Conservation (phyloP, 1,140 invertebrate species). For the Ips typographus region DNA sequence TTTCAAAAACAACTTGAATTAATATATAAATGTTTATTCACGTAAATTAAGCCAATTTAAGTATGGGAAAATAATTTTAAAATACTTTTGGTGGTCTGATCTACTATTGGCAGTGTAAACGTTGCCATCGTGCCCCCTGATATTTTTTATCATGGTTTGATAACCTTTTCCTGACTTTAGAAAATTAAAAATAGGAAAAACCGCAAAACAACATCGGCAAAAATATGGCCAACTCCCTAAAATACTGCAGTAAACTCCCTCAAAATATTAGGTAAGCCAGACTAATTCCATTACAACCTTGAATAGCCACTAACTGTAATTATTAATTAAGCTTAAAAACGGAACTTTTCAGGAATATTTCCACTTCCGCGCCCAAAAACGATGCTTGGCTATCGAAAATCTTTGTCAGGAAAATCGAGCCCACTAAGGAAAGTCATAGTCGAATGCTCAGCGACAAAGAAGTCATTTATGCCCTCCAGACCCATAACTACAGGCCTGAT, state of each 20-base stretch:
- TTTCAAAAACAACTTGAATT: too few relatives aligned
- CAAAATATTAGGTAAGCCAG: constrained; percentile 41
- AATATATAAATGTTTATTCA: too few relatives aligned
- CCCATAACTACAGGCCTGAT: constrained; percentile 90
- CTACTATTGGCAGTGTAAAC: too few relatives aligned
- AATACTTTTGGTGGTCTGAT: too few relatives aligned
- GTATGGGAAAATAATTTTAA: too few relatives aligned
- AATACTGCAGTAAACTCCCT: constrained; percentile 39
- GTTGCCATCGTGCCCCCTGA: too few relatives aligned
- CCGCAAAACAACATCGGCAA: constrained; percentile 15
- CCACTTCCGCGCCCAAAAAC: constrained; percentile 55
- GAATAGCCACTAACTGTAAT: too few relatives aligned
- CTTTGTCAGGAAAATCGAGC: constrained; percentile 86
- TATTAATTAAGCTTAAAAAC: not conserved
- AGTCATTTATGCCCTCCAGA: constrained; percentile 90
- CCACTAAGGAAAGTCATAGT: constrained; percentile 93
- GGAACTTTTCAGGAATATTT: constrained; percentile 50
- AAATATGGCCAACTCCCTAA: constrained; percentile 44
- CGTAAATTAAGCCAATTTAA: too few relatives aligned
- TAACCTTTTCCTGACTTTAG: constrained; percentile 39
- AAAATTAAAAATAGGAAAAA: constrained; percentile 38
- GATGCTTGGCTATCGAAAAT: constrained; percentile 90
- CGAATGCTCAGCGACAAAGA: constrained; percentile 93
- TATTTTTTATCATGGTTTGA: not conserved
- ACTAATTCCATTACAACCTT: too few relatives aligned